These are phyloP conservation scores for Pseudorasbora parva DNA, from an alignment of 2,113 vertebrate species.

Conservation along the genomic window DNA sequence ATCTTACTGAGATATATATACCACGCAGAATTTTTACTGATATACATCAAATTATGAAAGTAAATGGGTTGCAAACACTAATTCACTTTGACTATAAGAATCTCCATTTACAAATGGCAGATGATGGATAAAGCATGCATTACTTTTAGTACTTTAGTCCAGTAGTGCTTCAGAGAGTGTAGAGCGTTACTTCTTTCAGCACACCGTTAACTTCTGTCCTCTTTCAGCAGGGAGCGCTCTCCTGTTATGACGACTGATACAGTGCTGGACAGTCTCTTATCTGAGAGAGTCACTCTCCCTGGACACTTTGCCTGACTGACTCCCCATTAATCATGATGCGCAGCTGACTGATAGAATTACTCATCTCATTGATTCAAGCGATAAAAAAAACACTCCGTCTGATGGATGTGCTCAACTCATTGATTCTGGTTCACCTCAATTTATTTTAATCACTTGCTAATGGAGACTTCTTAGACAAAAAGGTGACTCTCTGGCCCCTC, in stretches of 20 bases:
- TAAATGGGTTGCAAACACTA: neutral
- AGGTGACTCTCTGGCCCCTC: conserved; percentile 34
- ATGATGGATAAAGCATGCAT: neutral
- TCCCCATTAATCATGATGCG: conserved; percentile 73
- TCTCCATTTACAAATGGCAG: neutral
- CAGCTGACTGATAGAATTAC: conserved; percentile 76
- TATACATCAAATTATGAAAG: neutral
- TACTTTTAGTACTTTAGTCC: neutral
- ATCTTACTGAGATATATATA: too few species aligned
- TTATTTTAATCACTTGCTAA: conserved; percentile 76
- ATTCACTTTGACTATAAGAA: neutral
- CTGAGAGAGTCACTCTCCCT: conserved; percentile 63
- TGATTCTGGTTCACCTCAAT: conserved; percentile 76
- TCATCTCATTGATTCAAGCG: conserved; percentile 78
- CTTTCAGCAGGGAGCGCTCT: neutral
- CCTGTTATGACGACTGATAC: conserved; percentile 26
- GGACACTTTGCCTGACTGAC: conserved; percentile 70
- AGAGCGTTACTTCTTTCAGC: neutral
- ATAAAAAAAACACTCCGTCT: conserved; percentile 62
- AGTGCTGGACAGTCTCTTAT: conserved; percentile 63
- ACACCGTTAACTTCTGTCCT: neutral
- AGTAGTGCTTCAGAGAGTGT: neutral
- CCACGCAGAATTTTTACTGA: neutral
- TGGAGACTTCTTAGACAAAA: conserved; percentile 63
- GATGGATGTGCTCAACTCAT: conserved; percentile 65